Conservation (phyloP, 2,113 vertebrate genomes). For the Sinocyclocheilus anophthalmus region DNA sequence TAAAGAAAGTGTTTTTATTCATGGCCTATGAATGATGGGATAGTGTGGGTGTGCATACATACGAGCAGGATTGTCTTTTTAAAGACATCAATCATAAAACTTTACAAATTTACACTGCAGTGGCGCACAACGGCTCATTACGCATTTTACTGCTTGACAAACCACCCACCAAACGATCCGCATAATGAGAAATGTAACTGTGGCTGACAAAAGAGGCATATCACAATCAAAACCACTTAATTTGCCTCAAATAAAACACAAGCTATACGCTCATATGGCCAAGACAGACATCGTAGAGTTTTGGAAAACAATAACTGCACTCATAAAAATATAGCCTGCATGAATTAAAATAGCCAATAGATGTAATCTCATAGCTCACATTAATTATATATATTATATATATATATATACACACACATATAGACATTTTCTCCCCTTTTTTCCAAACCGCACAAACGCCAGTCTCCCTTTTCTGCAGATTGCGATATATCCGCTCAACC, state of each 20-base stretch:
- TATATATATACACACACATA: too few species aligned
- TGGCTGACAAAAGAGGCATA: constrained; percentile 1
- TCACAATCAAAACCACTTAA: constrained; percentile 22
- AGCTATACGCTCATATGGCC: neutral
- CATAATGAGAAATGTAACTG: constrained; percentile 27
- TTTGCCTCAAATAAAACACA: neutral
- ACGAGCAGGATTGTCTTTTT: constrained; percentile 27
- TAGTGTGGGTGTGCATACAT: constrained; percentile 13
- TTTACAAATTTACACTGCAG: constrained; percentile 26
- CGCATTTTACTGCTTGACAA: constrained; percentile 29
- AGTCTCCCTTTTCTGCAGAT: too few species aligned
- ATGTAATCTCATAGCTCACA: neutral
- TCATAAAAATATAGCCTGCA: neutral
- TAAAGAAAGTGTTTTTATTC: constrained; percentile 3
- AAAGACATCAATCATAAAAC: constrained; percentile 21
- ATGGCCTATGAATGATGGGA: neutral
- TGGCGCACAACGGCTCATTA: neutral
- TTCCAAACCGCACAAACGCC: too few species aligned
- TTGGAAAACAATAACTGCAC: neutral
- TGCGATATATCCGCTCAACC: too few species aligned
- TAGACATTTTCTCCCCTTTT: too few species aligned
- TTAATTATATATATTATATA: neutral
- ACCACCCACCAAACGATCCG: neutral
- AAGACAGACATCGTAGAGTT: neutral
- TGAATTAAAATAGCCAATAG: neutral